Evolutionary conservation across 64 coral and sea anemone genomes (phyloP).

Genomic region (Dendrophyllia cribrosa): DNA sequence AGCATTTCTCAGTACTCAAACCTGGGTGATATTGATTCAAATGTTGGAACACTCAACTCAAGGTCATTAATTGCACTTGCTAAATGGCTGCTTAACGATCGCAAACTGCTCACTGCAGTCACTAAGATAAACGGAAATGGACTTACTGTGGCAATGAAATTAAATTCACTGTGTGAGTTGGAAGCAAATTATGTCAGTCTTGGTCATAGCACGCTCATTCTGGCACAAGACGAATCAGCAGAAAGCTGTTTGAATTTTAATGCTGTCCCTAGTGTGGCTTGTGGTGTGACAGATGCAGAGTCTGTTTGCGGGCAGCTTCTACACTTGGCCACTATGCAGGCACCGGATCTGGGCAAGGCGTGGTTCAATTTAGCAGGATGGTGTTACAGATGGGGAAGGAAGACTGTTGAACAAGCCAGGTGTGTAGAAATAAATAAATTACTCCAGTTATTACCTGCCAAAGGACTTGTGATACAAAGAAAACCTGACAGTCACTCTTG

Average conservation of each 20-base stretch:
- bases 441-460: background rate
- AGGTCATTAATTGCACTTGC: slow-evolving; percentile 85
- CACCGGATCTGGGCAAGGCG: slow-evolving; percentile 89
- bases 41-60: slow-evolving; percentile 74
- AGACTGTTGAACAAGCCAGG: slow-evolving; percentile 99
- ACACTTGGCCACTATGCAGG: slow-evolving; percentile 86
- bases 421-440: slow-evolving; percentile 8
- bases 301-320: slow-evolving; percentile 90
- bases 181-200: slow-evolving; percentile 79
- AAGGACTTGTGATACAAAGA: background rate
- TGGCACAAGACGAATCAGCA: background rate
- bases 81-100: slow-evolving; percentile 90
- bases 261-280: slow-evolving; percentile 65
- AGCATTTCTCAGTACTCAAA: slow-evolving; percentile 81
- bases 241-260: slow-evolving; percentile 39
- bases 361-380: slow-evolving; percentile 96
- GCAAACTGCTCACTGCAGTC: slow-evolving; percentile 79
- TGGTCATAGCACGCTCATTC: slow-evolving; percentile 77
- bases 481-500: too few relatives aligned
- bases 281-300: slow-evolving; percentile 81
- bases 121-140: slow-evolving; percentile 81
- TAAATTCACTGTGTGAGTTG: slow-evolving; percentile 81
- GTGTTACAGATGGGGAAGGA: slow-evolving; percentile 97
- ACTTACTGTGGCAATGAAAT: slow-evolving; percentile 70
- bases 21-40: slow-evolving; percentile 75